Conservation (phyloP, 2,888 invertebrate species). For the Vandiemenella viatica region DNA sequence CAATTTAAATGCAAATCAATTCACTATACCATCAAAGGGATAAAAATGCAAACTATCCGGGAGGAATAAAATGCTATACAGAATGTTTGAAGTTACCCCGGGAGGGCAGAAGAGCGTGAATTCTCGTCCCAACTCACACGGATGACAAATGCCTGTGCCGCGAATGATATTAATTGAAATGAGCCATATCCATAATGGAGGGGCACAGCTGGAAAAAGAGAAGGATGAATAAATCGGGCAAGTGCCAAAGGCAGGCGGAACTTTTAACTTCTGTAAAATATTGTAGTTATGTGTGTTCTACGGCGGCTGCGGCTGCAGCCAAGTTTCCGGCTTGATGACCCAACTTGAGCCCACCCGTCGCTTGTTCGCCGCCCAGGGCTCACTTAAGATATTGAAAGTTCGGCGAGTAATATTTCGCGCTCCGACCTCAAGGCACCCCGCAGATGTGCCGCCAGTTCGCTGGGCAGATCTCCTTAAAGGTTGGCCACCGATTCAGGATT, state of each 20-base stretch:
- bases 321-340: not conserved
- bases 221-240: not conserved
- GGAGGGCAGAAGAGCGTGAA: not conserved
- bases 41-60: not conserved
- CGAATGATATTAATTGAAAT: not conserved
- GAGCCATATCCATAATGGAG: not conserved
- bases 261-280: not conserved
- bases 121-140: not conserved
- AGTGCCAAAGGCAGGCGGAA: not conserved
- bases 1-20: not conserved
- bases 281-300: not conserved
- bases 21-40: not conserved
- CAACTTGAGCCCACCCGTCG: not conserved
- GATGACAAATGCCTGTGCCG: not conserved
- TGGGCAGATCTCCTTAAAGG: too few relatives aligned
- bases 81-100: not conserved
- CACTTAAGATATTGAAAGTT: not conserved
- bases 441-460: not conserved
- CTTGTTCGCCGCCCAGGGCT: not conserved
- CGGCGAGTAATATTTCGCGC: not conserved
- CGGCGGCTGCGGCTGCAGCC: not conserved
- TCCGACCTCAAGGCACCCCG: too few relatives aligned
- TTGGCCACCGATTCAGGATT: too few relatives aligned
- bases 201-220: not conserved
- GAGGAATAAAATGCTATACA: not conserved